A percentile compares a stretch with the other conserved stretches of the same genome.
These are phyloP conservation scores for Tenodera sinensis DNA, from an alignment of 2,888 invertebrate species.

Conservation along the genomic window DNA sequence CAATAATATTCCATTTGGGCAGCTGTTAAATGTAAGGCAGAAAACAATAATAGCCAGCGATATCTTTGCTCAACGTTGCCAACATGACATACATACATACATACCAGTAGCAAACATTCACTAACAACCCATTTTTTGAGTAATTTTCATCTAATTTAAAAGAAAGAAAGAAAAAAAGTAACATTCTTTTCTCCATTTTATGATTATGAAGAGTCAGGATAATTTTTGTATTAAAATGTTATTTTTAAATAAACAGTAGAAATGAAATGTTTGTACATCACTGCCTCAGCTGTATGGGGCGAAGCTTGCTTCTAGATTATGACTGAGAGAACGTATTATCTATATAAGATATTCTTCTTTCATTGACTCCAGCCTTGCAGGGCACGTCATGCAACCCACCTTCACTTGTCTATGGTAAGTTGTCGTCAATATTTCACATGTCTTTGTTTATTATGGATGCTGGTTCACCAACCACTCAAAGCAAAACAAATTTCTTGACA, in stretches of 20 bases:
- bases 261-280: background rate
- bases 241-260: background rate
- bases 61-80: background rate
- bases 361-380: background rate
- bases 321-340: background rate
- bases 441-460: too few relatives aligned
- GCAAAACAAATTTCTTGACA: too few relatives aligned
- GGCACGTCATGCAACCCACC: background rate
- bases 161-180: background rate
- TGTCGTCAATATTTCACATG: too few relatives aligned
- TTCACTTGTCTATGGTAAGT: too few relatives aligned
- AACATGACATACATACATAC: background rate
- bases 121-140: background rate
- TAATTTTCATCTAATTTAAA: background rate
- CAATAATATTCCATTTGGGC: background rate
- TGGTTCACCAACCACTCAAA: too few relatives aligned
- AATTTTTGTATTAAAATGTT: background rate
- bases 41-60: background rate
- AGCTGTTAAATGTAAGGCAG: background rate
- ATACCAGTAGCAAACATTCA: background rate
- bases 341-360: background rate
- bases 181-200: background rate
- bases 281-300: too few relatives aligned
- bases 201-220: background rate
- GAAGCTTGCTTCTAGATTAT: background rate